Percentiles rank a stretch among this genome's conserved stretches.
phyloP scores from a whole-genome alignment of 2,888 invertebrate genomes.

The Leuctra nigra region DNA sequence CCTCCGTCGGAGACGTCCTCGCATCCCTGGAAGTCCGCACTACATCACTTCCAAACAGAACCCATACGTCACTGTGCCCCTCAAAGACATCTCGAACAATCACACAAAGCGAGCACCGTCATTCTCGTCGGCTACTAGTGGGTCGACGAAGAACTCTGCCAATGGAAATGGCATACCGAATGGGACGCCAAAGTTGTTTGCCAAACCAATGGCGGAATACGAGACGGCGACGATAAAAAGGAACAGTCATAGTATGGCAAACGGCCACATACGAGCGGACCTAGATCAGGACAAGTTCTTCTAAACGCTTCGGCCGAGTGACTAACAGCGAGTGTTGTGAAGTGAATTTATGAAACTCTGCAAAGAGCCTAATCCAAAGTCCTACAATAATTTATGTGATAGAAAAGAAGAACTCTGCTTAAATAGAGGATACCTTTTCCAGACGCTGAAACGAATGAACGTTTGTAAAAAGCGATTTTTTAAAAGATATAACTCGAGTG shows the following conservation, averaged over 20 bases:
- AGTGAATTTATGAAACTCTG: background rate
- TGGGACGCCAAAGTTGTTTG: constrained; percentile 58
- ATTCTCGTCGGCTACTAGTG: constrained; percentile 41
- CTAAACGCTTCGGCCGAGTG: constrained; percentile 36
- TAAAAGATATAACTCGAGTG: background rate
- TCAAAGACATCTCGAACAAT: constrained; percentile 60
- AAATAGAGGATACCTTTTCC: too few species aligned
- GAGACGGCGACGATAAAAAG: constrained; percentile 70
- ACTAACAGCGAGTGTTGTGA: too few species aligned
- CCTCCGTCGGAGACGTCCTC: constrained; percentile 43
- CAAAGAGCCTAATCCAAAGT: constrained; percentile 9
- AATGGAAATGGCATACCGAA: constrained; percentile 46
- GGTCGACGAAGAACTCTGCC: constrained; percentile 40
- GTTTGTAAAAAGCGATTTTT: background rate
- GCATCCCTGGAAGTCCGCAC: constrained; percentile 69
- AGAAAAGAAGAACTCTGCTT: constrained; percentile 13
- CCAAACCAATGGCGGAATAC: constrained; percentile 64
- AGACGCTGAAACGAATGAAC: too few species aligned
- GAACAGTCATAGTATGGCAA: constrained; percentile 63
- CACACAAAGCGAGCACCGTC: constrained; percentile 60
- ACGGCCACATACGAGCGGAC: constrained; percentile 54
- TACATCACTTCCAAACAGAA: constrained; percentile 74
- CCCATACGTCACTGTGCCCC: constrained; percentile 74
- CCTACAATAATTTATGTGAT: constrained; percentile 10
- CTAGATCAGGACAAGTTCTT: constrained; percentile 61